Evolutionary conservation across 2,797 vertebrate species (phyloP).

Genomic region (Dicrostonyx torquatus): DNA sequence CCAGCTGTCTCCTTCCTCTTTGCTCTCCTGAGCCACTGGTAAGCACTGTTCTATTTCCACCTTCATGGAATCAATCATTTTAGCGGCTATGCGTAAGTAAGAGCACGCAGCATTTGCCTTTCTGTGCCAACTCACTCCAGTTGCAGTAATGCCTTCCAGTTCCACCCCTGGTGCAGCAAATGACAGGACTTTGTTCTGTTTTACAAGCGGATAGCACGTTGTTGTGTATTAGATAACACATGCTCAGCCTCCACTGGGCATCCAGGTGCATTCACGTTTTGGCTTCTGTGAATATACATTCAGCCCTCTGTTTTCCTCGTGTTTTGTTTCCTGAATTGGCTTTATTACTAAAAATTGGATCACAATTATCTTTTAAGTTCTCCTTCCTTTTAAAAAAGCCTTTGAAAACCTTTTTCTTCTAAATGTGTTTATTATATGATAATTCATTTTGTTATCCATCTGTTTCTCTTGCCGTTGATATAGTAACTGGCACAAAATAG

Average conservation of each 20-base stretch:
- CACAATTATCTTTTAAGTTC: not conserved
- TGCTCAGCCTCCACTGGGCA: not conserved
- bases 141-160: not conserved
- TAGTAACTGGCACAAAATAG: not conserved
- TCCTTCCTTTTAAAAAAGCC: not conserved
- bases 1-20: not conserved
- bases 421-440: not conserved
- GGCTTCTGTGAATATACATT: not conserved
- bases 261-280: not conserved
- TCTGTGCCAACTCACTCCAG: not conserved
- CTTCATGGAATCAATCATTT: not conserved
- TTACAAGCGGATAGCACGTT: not conserved
- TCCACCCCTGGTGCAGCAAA: not conserved
- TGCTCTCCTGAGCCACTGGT: not conserved
- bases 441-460: not conserved
- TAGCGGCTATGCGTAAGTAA: not conserved
- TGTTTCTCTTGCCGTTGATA: not conserved
- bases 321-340: conserved; percentile 23
- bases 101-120: not conserved
- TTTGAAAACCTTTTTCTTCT: not conserved
- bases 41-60: not conserved
- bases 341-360: conserved; percentile 12
- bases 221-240: too few species aligned
- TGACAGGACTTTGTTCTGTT: not conserved
- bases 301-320: not conserved